Percentiles rank a stretch among this genome's conserved stretches.
phyloP scores from a whole-genome alignment of 2,888 invertebrate genomes.

The Rugalucina vietnamica region DNA sequence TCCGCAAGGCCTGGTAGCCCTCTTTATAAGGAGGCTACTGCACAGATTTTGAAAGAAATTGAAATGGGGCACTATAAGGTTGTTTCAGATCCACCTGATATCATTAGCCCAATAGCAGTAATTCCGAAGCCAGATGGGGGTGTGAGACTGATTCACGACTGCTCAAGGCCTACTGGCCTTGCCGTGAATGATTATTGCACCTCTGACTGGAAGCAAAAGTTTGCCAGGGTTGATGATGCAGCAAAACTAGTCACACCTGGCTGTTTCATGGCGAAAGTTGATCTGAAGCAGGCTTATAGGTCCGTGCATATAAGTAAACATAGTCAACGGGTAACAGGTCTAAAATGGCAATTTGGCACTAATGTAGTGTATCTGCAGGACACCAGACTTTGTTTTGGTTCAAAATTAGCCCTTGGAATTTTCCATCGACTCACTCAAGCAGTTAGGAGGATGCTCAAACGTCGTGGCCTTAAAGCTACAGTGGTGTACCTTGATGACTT shows the following conservation, averaged over 20 bases:
- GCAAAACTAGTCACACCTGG: slow-evolving; percentile 8
- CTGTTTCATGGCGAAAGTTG: slow-evolving; percentile 38
- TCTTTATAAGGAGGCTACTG: slow-evolving; percentile 4
- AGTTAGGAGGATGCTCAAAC: slow-evolving; percentile 23
- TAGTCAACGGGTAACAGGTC: slow-evolving; percentile 32
- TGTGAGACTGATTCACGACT: slow-evolving; percentile 29
- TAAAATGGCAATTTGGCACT: slow-evolving; percentile 23
- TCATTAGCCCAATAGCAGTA: slow-evolving; percentile 25
- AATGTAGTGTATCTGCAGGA: background rate
- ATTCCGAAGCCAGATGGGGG: slow-evolving; percentile 36
- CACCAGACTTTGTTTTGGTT: slow-evolving; percentile 28
- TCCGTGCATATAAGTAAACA: slow-evolving; percentile 24
- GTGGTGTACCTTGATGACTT: slow-evolving; percentile 29
- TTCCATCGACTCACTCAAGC: slow-evolving; percentile 24
- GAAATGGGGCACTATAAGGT: slow-evolving; percentile 20
- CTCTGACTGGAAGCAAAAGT: background rate
- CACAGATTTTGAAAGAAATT: slow-evolving; percentile 21
- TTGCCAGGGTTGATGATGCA: slow-evolving; percentile 29
- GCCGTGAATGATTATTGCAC: slow-evolving; percentile 25
- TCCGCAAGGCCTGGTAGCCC: background rate
- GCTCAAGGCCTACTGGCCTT: slow-evolving; percentile 3
- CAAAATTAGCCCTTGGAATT: slow-evolving; percentile 26
- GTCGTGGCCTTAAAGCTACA: slow-evolving; percentile 4
- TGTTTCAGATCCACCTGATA: background rate
- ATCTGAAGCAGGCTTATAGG: slow-evolving; percentile 31